Conservation (phyloP, 1,140 invertebrate species). For the Listronotus oregonensis region DNA sequence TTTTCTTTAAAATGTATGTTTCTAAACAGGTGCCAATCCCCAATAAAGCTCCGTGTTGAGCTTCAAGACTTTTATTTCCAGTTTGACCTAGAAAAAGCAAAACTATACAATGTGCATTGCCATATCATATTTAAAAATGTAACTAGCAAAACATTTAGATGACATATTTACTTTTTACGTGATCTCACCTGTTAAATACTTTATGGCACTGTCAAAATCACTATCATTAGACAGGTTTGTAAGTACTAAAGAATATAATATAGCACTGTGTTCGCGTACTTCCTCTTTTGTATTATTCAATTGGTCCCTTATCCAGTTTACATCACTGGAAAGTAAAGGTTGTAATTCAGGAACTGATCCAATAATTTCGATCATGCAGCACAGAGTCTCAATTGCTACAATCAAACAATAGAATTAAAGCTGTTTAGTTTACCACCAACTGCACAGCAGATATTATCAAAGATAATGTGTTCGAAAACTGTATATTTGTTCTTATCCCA, state of each 20-base stretch:
- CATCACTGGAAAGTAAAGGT: conserved; percentile 47
- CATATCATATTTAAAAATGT: too few relatives aligned
- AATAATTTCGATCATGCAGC: conserved; percentile 74
- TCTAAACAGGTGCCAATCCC: conserved; percentile 72
- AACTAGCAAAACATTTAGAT: too few relatives aligned
- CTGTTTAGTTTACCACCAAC: too few relatives aligned
- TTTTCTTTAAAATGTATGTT: conserved; percentile 54
- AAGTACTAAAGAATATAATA: conserved; percentile 70
- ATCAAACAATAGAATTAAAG: too few relatives aligned
- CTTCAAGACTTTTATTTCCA: conserved; percentile 67
- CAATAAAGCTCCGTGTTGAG: conserved; percentile 74
- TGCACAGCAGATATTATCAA: too few relatives aligned
- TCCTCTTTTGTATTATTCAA: conserved; percentile 75
- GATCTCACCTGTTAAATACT: conserved; percentile 57
- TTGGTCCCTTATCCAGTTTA: conserved; percentile 67
- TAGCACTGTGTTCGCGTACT: conserved; percentile 70
- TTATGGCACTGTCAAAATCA: conserved; percentile 63
- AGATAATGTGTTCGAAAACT: too few relatives aligned
- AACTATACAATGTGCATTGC: not conserved
- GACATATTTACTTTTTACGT: too few relatives aligned
- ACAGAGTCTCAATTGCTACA: conserved; percentile 66
- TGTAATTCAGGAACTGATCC: conserved; percentile 65
- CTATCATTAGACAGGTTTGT: conserved; percentile 58
- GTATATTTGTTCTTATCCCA: too few relatives aligned
- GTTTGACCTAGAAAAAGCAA: conserved; percentile 48